Conservation (phyloP, 1,140 invertebrate genomes). For the Rhynchophorus ferrugineus region DNA sequence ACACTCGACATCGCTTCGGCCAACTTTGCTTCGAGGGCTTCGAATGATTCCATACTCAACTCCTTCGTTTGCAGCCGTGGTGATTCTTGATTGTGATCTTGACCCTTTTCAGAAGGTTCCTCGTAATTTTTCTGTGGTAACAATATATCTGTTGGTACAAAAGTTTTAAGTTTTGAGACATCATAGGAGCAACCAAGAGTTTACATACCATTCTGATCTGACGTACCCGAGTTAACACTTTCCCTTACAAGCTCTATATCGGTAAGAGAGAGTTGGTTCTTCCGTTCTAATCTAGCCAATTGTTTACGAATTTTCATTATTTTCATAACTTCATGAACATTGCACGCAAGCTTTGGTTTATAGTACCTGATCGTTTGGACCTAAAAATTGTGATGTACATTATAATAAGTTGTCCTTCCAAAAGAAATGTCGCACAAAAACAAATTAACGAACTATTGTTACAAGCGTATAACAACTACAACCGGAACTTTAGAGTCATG, state of each 20-base stretch:
- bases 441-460: too few species aligned
- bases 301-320: slow-evolving; percentile 57
- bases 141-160: too few species aligned
- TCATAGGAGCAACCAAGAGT: too few species aligned
- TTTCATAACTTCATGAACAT: slow-evolving; percentile 51
- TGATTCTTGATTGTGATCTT: too few species aligned
- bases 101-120: too few species aligned
- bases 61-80: slow-evolving; percentile 24
- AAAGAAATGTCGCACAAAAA: too few species aligned
- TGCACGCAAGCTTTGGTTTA: slow-evolving; percentile 55
- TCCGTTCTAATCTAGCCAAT: slow-evolving; percentile 49
- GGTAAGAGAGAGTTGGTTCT: slow-evolving; percentile 40
- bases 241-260: too few species aligned
- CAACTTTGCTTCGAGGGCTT: slow-evolving; percentile 36
- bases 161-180: too few species aligned
- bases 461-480: neutral
- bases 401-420: too few species aligned
- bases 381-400: neutral
- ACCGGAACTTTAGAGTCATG: too few species aligned
- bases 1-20: slow-evolving; percentile 28
- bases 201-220: neutral
- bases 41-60: slow-evolving; percentile 35
- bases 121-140: too few species aligned
- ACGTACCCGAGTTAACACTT: too few species aligned
- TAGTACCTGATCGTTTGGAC: slow-evolving; percentile 31